These are phyloP conservation scores for Cyclophora albipunctata DNA, from an alignment of 2,888 invertebrate genomes.

Conservation along the genomic window DNA sequence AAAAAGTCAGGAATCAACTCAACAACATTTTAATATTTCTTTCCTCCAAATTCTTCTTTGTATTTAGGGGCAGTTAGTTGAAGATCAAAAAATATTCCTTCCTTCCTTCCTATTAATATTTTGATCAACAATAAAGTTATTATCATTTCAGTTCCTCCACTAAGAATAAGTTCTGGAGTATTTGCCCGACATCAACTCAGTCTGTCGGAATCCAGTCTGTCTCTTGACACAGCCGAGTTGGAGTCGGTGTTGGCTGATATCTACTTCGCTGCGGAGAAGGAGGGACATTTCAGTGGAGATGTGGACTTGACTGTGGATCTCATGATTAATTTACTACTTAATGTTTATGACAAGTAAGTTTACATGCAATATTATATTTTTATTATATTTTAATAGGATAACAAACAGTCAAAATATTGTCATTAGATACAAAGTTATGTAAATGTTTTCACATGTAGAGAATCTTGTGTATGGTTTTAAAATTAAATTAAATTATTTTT, in stretches of 20 bases:
- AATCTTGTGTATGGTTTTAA: background rate
- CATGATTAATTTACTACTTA: constrained; percentile 78
- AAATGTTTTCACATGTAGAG: too few species aligned
- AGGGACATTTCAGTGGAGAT: constrained; percentile 76
- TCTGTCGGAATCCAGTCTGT: constrained; percentile 79
- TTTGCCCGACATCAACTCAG: constrained; percentile 83
- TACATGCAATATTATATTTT: background rate
- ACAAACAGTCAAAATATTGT: too few species aligned
- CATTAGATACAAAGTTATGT: too few species aligned
- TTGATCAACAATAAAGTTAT: too few species aligned
- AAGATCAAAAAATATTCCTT: too few species aligned
- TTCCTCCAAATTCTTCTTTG: too few species aligned
- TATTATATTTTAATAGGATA: background rate
- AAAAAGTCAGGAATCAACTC: too few species aligned
- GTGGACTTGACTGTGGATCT: constrained; percentile 79
- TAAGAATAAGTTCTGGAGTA: constrained; percentile 79
- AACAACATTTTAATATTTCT: too few species aligned
- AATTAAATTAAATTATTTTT: background rate
- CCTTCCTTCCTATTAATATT: too few species aligned
- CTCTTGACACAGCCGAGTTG: constrained; percentile 79
- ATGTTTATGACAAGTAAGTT: constrained; percentile 80
- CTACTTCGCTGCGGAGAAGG: constrained; percentile 82
- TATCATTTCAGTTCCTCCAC: constrained; percentile 50
- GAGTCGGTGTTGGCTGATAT: constrained; percentile 84
- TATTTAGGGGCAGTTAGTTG: too few species aligned